These are phyloP conservation scores for Habroteleia sp. DNA, from an alignment of 2,888 invertebrate genomes.

Conservation along the genomic window DNA sequence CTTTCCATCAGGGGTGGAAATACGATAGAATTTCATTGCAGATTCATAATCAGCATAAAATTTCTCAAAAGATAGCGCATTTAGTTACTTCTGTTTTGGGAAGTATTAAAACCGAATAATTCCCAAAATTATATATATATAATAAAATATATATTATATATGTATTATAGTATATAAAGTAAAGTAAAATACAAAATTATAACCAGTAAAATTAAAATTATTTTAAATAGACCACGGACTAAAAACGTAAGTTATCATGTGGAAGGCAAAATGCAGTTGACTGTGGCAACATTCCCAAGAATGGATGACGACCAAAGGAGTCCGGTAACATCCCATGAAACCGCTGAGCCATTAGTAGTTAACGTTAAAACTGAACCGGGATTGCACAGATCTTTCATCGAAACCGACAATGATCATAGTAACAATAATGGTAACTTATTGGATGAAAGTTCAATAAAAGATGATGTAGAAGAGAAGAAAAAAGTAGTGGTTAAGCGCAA, in stretches of 20 bases:
- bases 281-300: conserved; percentile 82
- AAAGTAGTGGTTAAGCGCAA: conserved; percentile 66
- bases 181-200: no score
- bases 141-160: no score
- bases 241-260: conserved; percentile 86
- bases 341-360: conserved; percentile 41
- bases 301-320: conserved; percentile 69
- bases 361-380: conserved; percentile 67
- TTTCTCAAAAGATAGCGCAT: no score
- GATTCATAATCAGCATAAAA: no score
- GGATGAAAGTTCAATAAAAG: conserved; percentile 58
- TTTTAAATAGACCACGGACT: conserved; percentile 82
- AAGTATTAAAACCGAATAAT: no score
- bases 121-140: no score
- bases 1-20: no score
- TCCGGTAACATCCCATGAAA: background rate
- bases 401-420: conserved; percentile 68
- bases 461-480: conserved; percentile 63
- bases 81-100: no score
- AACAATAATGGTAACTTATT: conserved; percentile 75
- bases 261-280: conserved; percentile 82
- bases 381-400: conserved; percentile 54
- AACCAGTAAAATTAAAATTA: no score
- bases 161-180: no score
- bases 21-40: no score